Conservation (phyloP, 2,113 vertebrate genomes). For the Labeo rohita region DNA sequence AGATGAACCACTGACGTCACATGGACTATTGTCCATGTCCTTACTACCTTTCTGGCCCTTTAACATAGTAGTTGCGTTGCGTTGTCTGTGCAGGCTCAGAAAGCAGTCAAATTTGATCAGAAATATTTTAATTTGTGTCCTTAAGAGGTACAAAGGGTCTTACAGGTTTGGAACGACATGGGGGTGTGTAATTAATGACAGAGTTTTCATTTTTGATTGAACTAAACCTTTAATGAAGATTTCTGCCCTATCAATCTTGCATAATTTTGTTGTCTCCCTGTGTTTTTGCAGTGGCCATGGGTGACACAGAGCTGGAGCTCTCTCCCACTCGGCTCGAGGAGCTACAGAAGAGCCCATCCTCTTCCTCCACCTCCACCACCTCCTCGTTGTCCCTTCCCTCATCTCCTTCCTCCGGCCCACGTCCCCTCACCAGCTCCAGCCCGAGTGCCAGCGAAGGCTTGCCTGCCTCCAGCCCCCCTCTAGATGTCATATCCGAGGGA, state of each 20-base stretch:
- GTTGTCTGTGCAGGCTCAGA: too few relatives aligned
- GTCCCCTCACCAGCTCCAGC: constrained; percentile 53
- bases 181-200: too few relatives aligned
- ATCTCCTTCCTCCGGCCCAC: constrained; percentile 66
- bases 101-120: too few relatives aligned
- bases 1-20: too few relatives aligned
- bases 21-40: too few relatives aligned
- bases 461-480: constrained; percentile 71
- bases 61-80: too few relatives aligned
- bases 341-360: constrained; percentile 63
- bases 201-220: too few relatives aligned
- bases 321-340: constrained; percentile 54
- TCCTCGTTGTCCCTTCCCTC: constrained; percentile 69
- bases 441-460: constrained; percentile 63
- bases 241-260: not conserved
- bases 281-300: constrained; percentile 69
- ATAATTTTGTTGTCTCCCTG: constrained; percentile 21
- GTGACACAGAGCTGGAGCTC: constrained; percentile 76
- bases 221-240: too few relatives aligned
- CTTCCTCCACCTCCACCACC: constrained; percentile 61
- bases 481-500: constrained; percentile 87
- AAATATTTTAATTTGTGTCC: too few relatives aligned
- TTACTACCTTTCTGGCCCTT: too few relatives aligned
- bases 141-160: too few relatives aligned
- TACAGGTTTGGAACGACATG: too few relatives aligned